These are phyloP conservation scores for Meles meles DNA, from an alignment of 2,113 vertebrate genomes.

Conservation along the genomic window DNA sequence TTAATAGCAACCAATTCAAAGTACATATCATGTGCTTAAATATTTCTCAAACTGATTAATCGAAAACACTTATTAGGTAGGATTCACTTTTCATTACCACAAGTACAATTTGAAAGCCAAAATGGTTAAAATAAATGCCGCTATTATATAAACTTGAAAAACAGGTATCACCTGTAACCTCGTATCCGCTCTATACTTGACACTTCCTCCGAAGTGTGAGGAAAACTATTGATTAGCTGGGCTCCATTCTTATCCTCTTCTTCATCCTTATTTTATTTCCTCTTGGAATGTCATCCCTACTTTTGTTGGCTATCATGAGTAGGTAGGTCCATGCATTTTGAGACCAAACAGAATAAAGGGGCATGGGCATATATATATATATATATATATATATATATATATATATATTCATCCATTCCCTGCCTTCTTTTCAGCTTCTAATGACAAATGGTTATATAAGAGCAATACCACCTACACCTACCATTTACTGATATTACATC, in stretches of 20 bases:
- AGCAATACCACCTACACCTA: no score
- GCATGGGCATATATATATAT: rapidly evolving
- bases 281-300: neutral
- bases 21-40: neutral
- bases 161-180: neutral
- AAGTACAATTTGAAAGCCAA: neutral
- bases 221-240: neutral
- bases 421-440: neutral
- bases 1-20: neutral
- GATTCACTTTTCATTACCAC: neutral
- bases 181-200: neutral
- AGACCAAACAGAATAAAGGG: neutral
- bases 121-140: neutral
- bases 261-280: neutral
- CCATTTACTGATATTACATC: neutral
- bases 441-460: neutral
- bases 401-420: rapidly evolving
- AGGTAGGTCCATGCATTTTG: neutral
- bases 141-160: neutral
- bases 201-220: neutral
- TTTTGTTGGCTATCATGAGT: neutral
- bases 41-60: neutral
- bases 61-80: neutral
- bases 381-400: neutral
- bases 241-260: neutral